Percentiles rank a stretch among this genome's conserved stretches.
These are phyloP conservation scores for Oscheius onirici DNA, from an alignment of 2,888 invertebrate genomes.

Conservation along the genomic window DNA sequence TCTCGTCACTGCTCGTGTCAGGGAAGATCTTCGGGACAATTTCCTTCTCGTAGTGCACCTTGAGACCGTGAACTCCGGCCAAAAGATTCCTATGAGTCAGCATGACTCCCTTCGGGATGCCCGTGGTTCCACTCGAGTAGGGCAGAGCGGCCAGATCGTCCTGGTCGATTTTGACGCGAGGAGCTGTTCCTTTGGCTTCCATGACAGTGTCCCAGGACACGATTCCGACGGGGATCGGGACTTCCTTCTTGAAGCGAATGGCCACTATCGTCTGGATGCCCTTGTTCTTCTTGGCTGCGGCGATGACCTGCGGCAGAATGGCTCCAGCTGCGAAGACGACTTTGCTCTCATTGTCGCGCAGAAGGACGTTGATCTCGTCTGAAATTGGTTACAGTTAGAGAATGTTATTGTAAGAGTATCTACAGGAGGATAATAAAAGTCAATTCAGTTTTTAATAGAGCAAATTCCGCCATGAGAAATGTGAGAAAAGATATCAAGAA, in stretches of 20 bases:
- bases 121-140: constrained; percentile 19
- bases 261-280: constrained; percentile 8
- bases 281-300: constrained; percentile 36
- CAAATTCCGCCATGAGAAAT: too few relatives aligned
- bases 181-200: background rate
- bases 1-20: background rate
- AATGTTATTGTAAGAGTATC: too few relatives aligned
- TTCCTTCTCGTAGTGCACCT: constrained; percentile 7
- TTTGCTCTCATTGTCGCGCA: constrained; percentile 41
- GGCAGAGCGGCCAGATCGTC: constrained; percentile 16
- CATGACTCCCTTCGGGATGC: constrained; percentile 20
- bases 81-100: constrained; percentile 9
- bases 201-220: background rate
- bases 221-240: constrained; percentile 4
- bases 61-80: background rate
- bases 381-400: background rate
- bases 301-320: constrained; percentile 39
- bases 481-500: too few relatives aligned
- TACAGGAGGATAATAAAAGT: too few relatives aligned
- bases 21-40: constrained; percentile 6
- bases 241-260: background rate
- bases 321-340: constrained; percentile 39
- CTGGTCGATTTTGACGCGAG: background rate
- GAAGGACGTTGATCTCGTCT: constrained; percentile 50
- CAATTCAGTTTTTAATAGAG: too few relatives aligned